Percentiles rank a stretch among this genome's conserved stretches.
Evolutionary conservation across 2,113 vertebrate genomes (phyloP).

Genomic region (Rutilus rutilus): DNA sequence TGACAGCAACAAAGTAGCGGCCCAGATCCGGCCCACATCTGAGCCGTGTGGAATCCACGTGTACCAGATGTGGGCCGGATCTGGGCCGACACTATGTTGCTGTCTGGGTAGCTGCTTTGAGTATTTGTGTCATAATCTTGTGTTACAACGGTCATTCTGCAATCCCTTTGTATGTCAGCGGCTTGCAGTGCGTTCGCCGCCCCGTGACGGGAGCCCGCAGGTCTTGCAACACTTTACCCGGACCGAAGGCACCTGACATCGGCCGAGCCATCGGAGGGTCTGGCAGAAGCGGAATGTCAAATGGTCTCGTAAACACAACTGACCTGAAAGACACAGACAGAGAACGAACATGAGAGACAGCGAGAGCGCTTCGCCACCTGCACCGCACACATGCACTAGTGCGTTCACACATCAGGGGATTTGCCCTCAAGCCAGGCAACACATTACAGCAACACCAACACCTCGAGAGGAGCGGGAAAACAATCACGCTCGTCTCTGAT

Average conservation of each 20-base stretch:
- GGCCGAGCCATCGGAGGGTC: conserved; percentile 83
- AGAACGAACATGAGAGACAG: background rate
- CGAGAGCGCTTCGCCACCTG: background rate
- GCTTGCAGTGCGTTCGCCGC: conserved; percentile 64
- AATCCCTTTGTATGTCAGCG: conserved; percentile 65
- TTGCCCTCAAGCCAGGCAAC: background rate
- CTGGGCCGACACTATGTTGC: too few species aligned
- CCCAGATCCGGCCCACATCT: too few species aligned
- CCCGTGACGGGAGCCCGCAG: conserved; percentile 70
- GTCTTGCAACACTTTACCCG: conserved; percentile 86
- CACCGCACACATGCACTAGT: background rate
- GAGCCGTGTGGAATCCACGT: too few species aligned
- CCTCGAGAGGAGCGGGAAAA: background rate
- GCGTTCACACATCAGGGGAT: background rate
- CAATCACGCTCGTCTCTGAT: background rate
- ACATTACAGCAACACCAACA: conserved; percentile 9
- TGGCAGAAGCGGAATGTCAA: conserved; percentile 85
- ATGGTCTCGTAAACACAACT: conserved; percentile 80
- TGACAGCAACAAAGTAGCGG: background rate
- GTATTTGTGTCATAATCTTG: background rate
- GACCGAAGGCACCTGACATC: conserved; percentile 80
- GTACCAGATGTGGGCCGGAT: too few species aligned
- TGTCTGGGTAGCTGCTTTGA: background rate
- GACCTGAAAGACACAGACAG: conserved; percentile 62
- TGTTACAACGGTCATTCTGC: conserved; percentile 2